Conservation (phyloP, 2,797 vertebrate genomes). For the Anolis apletophallus region DNA sequence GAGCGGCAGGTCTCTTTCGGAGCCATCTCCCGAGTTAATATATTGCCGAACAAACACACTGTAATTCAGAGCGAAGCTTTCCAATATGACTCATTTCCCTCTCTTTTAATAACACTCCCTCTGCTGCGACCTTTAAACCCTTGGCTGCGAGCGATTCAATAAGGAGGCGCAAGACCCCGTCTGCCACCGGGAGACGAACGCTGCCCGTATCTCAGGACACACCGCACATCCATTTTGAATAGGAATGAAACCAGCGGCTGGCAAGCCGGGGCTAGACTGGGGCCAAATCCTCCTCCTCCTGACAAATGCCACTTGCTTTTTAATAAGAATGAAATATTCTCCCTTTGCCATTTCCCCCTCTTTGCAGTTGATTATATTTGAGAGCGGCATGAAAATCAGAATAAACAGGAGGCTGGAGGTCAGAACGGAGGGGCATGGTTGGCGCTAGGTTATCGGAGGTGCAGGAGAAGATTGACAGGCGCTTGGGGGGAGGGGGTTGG, state of each 20-base stretch:
- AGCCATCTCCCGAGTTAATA: constrained; percentile 43
- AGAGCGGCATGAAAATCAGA: constrained; percentile 9
- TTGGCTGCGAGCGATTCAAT: constrained; percentile 45
- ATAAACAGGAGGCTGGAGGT: constrained; percentile 35
- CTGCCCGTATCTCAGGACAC: constrained; percentile 4
- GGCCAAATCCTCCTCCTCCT: constrained; percentile 2
- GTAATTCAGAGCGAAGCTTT: constrained; percentile 49
- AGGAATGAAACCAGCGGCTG: constrained; percentile 4
- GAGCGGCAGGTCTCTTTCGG: constrained; percentile 11
- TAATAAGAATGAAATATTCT: constrained; percentile 45
- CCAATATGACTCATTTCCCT: constrained; percentile 50
- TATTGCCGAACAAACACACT: constrained; percentile 43
- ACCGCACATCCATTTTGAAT: constrained; percentile 24
- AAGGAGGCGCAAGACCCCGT: constrained; percentile 28
- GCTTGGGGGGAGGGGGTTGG: not conserved
- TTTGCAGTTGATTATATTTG: constrained; percentile 38
- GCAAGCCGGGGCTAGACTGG: not conserved
- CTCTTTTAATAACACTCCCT: constrained; percentile 41
- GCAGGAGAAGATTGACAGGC: constrained; percentile 37
- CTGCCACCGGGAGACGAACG: constrained; percentile 14
- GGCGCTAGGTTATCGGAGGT: constrained; percentile 17
- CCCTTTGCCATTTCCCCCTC: not conserved
- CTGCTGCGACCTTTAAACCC: constrained; percentile 44
- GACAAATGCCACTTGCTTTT: constrained; percentile 39
- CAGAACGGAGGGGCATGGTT: not conserved